Percentiles rank a stretch among this genome's conserved stretches.
Conservation (phyloP, 2,888 invertebrate species). For the Horisme vitalbata region DNA sequence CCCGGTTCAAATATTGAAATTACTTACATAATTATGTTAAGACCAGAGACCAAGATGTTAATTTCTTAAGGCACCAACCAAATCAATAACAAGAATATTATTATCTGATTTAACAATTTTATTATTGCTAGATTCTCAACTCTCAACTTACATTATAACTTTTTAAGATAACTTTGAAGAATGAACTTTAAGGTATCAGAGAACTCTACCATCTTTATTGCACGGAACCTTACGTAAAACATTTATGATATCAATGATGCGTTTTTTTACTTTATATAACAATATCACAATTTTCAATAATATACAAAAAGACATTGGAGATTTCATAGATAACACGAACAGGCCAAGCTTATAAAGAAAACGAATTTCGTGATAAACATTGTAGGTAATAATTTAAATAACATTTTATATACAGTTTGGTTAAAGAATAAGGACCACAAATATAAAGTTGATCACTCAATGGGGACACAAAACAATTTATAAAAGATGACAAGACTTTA, state of each 20-base stretch:
- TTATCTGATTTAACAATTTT: constrained; percentile 17
- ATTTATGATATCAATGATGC: constrained; percentile 63
- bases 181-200: constrained; percentile 19
- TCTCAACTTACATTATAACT: too few species aligned
- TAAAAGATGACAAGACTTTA: constrained; percentile 60
- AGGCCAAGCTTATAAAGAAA: constrained; percentile 77
- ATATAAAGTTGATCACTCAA: constrained; percentile 60
- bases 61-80: constrained; percentile 18
- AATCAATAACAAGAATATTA: constrained; percentile 15
- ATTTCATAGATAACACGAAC: constrained; percentile 72
- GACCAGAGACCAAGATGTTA: neutral
- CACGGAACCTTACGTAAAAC: constrained; percentile 39
- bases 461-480: constrained; percentile 57
- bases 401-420: constrained; percentile 47
- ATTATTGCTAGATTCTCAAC: constrained; percentile 23
- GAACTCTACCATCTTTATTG: constrained; percentile 12
- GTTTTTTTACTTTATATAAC: constrained; percentile 70
- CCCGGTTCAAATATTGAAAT: neutral
- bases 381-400: constrained; percentile 48
- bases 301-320: constrained; percentile 77
- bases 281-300: constrained; percentile 83
- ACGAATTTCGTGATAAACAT: constrained; percentile 65
- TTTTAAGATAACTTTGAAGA: constrained; percentile 19
- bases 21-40: neutral
- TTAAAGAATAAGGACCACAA: constrained; percentile 52